phyloP scores from a whole-genome alignment of 2,797 vertebrate genomes.

The Tapirus indicus region DNA sequence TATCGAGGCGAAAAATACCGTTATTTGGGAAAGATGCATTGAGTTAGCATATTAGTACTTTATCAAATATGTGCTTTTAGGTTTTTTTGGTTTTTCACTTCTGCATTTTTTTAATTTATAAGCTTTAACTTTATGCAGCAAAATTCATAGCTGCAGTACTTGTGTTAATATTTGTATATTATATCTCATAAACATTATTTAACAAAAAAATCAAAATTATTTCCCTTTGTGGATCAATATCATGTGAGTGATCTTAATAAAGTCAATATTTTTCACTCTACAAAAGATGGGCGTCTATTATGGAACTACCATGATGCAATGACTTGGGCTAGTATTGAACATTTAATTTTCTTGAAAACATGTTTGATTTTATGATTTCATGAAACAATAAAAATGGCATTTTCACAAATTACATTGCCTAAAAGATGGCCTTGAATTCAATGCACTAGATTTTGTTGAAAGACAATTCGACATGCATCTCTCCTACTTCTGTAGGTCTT shows the following conservation, averaged over 20 bases:
- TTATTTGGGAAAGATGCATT: background rate
- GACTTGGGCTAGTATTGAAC: background rate
- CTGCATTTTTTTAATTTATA: background rate
- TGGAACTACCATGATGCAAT: background rate
- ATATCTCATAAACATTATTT: background rate
- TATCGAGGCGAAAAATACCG: background rate
- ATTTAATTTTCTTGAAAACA: background rate
- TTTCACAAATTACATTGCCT: background rate
- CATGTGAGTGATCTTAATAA: background rate
- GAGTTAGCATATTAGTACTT: background rate
- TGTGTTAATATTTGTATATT: background rate
- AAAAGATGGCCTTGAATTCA: background rate
- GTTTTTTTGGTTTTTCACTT: conserved; percentile 28
- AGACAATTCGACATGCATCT: background rate
- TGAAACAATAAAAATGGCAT: conserved; percentile 8
- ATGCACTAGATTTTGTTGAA: background rate
- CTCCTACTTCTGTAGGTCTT: background rate
- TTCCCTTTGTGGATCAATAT: background rate
- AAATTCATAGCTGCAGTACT: background rate
- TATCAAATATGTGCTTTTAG: background rate
- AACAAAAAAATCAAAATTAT: background rate
- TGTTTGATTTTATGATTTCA: background rate
- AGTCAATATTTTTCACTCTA: background rate
- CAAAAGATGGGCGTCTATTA: background rate
- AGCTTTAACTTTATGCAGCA: background rate